Conservation (phyloP, 2,113 vertebrate genomes). For the Brevimyrus niger region DNA sequence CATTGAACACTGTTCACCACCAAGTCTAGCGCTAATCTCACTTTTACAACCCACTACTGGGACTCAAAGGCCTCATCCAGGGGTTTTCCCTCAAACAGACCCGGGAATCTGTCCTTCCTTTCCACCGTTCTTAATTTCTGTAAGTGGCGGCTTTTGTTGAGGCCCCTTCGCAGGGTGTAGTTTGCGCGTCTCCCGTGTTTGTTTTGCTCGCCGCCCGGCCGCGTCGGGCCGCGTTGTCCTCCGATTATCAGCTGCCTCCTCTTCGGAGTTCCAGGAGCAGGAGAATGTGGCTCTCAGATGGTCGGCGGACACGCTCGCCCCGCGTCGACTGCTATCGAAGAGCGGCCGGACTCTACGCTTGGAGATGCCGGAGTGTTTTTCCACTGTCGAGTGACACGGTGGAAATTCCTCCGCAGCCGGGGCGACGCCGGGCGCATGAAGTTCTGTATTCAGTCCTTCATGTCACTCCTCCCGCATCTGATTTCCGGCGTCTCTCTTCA, state of each 20-base stretch:
- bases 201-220: not conserved
- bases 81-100: not conserved
- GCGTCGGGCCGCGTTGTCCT: not conserved
- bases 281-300: not conserved
- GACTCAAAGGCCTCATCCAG: conserved; percentile 16
- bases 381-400: not conserved
- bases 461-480: not conserved
- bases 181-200: not conserved
- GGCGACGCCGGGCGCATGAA: not conserved
- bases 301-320: too few species aligned
- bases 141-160: not conserved
- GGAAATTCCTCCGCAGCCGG: not conserved
- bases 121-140: not conserved
- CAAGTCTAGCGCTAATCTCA: not conserved
- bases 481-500: not conserved
- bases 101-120: not conserved
- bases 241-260: not conserved
- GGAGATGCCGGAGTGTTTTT: not conserved
- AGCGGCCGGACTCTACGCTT: not conserved
- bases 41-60: not conserved
- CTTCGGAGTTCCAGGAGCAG: not conserved
- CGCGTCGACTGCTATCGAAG: not conserved
- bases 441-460: not conserved
- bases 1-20: not conserved
- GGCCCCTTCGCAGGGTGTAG: not conserved